phyloP scores from a whole-genome alignment of 2,113 vertebrate genomes.

The Hypomesus transpacificus region DNA sequence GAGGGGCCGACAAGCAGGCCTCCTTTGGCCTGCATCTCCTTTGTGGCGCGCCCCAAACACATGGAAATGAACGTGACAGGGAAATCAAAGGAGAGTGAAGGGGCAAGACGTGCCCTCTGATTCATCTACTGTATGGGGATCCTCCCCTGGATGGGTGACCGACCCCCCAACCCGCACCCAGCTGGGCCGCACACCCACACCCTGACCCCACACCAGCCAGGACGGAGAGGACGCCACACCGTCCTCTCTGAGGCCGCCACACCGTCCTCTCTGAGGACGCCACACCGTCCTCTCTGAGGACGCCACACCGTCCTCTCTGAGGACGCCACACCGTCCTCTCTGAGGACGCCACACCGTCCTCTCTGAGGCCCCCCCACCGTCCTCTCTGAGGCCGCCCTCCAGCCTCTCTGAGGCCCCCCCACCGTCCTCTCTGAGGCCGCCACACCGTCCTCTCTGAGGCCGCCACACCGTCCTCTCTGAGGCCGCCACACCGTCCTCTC shows the following conservation, averaged over 20 bases:
- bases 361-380: too few species aligned
- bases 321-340: too few species aligned
- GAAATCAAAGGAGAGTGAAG: slow-evolving; percentile 41
- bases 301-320: too few species aligned
- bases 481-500: too few species aligned
- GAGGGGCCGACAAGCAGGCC: slow-evolving; percentile 35
- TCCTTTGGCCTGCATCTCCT: slow-evolving; percentile 36
- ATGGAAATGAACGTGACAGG: slow-evolving; percentile 49
- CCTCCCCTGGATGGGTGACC: slow-evolving; percentile 31
- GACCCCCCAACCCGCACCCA: slow-evolving; percentile 9
- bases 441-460: too few species aligned
- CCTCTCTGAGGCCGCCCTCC: too few species aligned
- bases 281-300: too few species aligned
- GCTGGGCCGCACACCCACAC: neutral
- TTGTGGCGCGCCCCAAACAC: slow-evolving; percentile 47
- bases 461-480: too few species aligned
- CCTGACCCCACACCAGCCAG: neutral
- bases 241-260: too few species aligned
- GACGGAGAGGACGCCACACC: neutral
- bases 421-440: too few species aligned
- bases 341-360: too few species aligned
- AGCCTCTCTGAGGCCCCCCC: neutral
- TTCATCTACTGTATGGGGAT: slow-evolving; percentile 27
- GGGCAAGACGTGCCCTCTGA: slow-evolving; percentile 23
- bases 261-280: too few species aligned